Conservation (phyloP, 2,797 vertebrate genomes). For the Lepilemur septentrionalis region DNA sequence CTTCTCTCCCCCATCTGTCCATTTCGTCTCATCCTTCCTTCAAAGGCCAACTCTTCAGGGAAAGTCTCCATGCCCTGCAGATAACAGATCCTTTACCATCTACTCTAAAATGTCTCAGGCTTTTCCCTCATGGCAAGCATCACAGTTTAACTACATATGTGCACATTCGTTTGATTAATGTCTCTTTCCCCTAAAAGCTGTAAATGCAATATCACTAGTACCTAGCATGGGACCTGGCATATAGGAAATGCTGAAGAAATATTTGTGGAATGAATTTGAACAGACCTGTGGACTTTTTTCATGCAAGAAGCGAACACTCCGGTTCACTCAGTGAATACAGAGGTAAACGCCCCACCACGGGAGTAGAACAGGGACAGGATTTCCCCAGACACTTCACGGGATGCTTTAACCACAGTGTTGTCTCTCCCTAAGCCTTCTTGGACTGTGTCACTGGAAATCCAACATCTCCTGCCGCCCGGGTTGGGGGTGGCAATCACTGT, state of each 20-base stretch:
- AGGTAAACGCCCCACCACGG: not conserved
- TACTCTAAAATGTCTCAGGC: no score
- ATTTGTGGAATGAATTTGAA: not conserved
- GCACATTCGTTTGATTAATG: not conserved
- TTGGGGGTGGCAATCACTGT: not conserved
- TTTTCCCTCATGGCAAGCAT: not conserved
- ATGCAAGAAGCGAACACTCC: not conserved
- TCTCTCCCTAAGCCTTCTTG: not conserved
- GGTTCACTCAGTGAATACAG: not conserved
- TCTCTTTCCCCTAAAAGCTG: not conserved
- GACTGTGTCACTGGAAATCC: not conserved
- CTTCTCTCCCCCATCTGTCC: not conserved
- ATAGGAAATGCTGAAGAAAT: not conserved
- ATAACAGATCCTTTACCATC: not conserved
- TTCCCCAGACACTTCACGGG: not conserved
- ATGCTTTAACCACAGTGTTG: not conserved
- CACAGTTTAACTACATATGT: not conserved
- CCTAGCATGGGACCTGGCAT: not conserved
- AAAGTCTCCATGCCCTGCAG: not conserved
- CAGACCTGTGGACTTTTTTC: not conserved
- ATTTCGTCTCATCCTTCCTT: not conserved
- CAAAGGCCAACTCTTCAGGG: not conserved
- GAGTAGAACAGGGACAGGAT: not conserved
- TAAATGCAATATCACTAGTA: not conserved
- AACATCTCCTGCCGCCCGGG: not conserved